Conservation (phyloP, 2,888 invertebrate genomes). For the Timandra comae region DNA sequence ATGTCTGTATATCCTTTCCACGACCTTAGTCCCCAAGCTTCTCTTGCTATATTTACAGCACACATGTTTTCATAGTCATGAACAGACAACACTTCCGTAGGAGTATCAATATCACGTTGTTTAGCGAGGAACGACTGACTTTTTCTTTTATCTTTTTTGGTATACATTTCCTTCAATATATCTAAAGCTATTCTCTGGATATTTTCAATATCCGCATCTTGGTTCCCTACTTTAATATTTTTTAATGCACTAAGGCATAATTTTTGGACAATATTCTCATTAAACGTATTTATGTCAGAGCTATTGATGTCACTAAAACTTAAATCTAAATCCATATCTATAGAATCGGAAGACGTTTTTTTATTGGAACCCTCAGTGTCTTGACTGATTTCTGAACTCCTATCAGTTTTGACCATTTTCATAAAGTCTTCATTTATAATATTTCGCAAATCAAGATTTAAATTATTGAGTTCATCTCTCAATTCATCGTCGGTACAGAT, state of each 20-base stretch:
- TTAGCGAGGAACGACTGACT: conserved; percentile 53
- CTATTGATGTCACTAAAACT: conserved; percentile 75
- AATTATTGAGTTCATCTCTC: conserved; percentile 54
- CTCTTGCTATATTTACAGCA: conserved; percentile 79
- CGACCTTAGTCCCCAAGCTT: conserved; percentile 79
- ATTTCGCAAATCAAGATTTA: conserved; percentile 50
- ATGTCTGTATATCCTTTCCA: conserved; percentile 81
- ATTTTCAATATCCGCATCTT: conserved; percentile 73
- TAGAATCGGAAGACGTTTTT: conserved; percentile 71
- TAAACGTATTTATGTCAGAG: conserved; percentile 72
- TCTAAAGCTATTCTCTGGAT: conserved; percentile 73
- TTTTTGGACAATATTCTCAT: conserved; percentile 74
- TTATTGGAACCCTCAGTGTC: conserved; percentile 68
- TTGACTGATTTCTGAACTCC: conserved; percentile 62
- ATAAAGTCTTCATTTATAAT: conserved; percentile 50
- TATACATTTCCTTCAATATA: conserved; percentile 72
- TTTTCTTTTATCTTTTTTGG: conserved; percentile 65
- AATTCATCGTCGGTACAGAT: conserved; percentile 76
- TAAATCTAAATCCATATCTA: conserved; percentile 72
- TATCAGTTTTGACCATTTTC: conserved; percentile 57
- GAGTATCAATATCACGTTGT: conserved; percentile 68
- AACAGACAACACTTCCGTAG: conserved; percentile 77
- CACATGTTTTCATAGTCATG: conserved; percentile 82
- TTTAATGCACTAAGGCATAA: conserved; percentile 70
- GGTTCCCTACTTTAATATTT: conserved; percentile 73